Evolutionary conservation across 2,797 vertebrate species (phyloP).

Genomic region (Avahi laniger): DNA sequence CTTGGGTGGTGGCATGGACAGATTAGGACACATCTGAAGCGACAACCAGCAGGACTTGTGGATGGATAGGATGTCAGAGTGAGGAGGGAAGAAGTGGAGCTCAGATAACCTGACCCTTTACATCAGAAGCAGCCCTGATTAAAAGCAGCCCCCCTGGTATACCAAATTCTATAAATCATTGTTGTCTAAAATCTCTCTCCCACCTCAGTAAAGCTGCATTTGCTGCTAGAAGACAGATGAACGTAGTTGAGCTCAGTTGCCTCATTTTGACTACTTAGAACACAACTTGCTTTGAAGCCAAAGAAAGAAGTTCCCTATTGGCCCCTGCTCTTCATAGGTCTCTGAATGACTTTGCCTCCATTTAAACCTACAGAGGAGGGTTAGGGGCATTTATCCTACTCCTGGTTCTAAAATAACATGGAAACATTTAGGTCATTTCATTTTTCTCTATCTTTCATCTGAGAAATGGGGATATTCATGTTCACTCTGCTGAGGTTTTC

Average conservation of each 20-base stretch:
- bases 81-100: not conserved
- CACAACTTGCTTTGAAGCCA: not conserved
- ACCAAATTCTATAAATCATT: not conserved
- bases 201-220: not conserved
- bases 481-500: not conserved
- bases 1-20: not conserved
- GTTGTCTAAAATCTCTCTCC: not conserved
- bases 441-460: conserved; percentile 37
- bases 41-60: not conserved
- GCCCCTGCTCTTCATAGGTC: not conserved
- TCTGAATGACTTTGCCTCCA: not conserved
- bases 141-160: not conserved
- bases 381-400: not conserved
- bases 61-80: not conserved
- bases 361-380: not conserved
- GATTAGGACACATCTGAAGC: not conserved
- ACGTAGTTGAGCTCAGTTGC: not conserved
- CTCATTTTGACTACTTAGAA: not conserved
- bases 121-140: not conserved
- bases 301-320: not conserved
- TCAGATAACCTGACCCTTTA: not conserved
- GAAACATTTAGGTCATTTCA: not conserved
- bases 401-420: not conserved
- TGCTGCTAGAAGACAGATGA: not conserved
- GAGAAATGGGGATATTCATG: not conserved